Percentiles rank a stretch among this genome's conserved stretches.
phyloP scores from a whole-genome alignment of 2,888 invertebrate species.

The Tenthredo notha region DNA sequence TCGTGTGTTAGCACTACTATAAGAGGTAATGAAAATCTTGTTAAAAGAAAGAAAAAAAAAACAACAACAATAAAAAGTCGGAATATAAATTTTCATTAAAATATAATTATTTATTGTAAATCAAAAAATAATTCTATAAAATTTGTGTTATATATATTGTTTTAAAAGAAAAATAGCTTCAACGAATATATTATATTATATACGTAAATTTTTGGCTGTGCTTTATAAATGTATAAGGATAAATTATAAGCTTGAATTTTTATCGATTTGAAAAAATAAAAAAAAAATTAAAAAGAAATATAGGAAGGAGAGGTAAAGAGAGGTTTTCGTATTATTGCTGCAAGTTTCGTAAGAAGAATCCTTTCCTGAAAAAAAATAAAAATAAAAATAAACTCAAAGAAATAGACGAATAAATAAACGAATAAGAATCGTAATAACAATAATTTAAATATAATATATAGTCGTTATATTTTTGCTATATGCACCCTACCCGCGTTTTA shows the following conservation, averaged over 20 bases:
- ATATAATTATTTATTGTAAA: too few relatives aligned
- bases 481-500: not conserved
- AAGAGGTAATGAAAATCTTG: slow-evolving; percentile 21
- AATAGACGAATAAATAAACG: not conserved
- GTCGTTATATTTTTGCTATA: not conserved
- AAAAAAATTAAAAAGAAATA: not conserved
- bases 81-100: not conserved
- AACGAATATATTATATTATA: slow-evolving; percentile 12
- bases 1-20: slow-evolving; percentile 56
- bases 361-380: not conserved
- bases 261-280: not conserved
- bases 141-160: not conserved
- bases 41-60: too few relatives aligned
- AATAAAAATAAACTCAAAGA: not conserved
- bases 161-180: not conserved
- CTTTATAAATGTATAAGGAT: slow-evolving; percentile 8
- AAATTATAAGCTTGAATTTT: not conserved
- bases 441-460: not conserved
- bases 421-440: not conserved
- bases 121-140: not conserved
- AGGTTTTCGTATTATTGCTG: not conserved
- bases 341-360: not conserved
- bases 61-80: too few relatives aligned
- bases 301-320: not conserved
- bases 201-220: slow-evolving; percentile 40